Evolutionary conservation across 2,113 vertebrate genomes (phyloP).

Genomic region (Terrapene triunguis): DNA sequence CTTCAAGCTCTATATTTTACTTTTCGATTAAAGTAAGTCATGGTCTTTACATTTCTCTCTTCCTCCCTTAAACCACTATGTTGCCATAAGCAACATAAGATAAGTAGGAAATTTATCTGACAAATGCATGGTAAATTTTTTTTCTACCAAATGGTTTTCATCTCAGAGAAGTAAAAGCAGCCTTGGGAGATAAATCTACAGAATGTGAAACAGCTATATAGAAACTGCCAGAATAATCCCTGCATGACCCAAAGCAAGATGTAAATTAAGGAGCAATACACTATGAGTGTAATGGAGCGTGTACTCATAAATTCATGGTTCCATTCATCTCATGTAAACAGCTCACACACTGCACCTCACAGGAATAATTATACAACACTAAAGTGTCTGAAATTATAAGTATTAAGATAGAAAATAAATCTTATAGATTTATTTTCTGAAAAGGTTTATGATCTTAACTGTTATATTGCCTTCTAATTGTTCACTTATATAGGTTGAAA

Average conservation of each 20-base stretch:
- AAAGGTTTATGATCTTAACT: conserved; percentile 40
- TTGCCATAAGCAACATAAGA: conserved; percentile 69
- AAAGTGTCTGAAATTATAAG: conserved; percentile 45
- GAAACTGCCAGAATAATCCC: conserved; percentile 73
- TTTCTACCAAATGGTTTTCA: conserved; percentile 72
- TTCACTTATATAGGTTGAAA: conserved; percentile 33
- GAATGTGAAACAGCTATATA: conserved; percentile 68
- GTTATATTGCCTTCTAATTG: conserved; percentile 56
- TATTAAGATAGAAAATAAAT: conserved; percentile 46
- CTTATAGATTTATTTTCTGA: not conserved
- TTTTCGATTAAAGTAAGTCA: conserved; percentile 71
- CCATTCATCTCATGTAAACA: conserved; percentile 80
- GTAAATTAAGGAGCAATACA: conserved; percentile 81
- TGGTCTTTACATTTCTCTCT: conserved; percentile 50
- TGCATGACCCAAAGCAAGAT: conserved; percentile 73
- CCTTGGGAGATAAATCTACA: conserved; percentile 73
- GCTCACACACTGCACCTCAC: conserved; percentile 43
- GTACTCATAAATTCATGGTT: conserved; percentile 72
- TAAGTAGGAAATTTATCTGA: conserved; percentile 75
- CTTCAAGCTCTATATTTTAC: conserved; percentile 57
- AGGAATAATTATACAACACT: conserved; percentile 74
- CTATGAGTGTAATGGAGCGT: conserved; percentile 76
- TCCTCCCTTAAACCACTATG: conserved; percentile 33
- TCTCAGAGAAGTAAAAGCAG: conserved; percentile 68
- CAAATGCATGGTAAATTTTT: conserved; percentile 63